Evolutionary conservation across 2,113 vertebrate species (phyloP).

Genomic region (Cnemophilus loriae): DNA sequence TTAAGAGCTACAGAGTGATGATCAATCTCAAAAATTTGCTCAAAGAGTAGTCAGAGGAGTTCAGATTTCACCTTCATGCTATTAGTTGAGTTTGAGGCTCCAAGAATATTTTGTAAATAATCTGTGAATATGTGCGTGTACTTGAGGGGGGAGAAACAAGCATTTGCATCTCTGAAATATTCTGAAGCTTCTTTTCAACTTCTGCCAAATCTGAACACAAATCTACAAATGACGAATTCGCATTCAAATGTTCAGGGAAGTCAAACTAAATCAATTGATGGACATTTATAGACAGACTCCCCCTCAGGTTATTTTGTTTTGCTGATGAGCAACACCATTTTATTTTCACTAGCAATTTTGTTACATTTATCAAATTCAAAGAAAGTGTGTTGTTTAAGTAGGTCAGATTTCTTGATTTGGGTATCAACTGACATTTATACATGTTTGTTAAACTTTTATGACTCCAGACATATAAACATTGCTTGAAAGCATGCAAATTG

Average conservation of each 20-base stretch:
- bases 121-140: background rate
- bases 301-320: background rate
- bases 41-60: background rate
- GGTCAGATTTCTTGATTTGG: background rate
- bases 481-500: constrained; percentile 41
- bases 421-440: constrained; percentile 6
- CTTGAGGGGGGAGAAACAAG: background rate
- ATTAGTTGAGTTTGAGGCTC: background rate
- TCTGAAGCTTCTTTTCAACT: background rate
- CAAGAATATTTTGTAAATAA: background rate
- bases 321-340: background rate
- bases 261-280: background rate
- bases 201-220: background rate
- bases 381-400: background rate
- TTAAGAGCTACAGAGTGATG: background rate
- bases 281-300: background rate
- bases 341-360: background rate
- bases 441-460: constrained; percentile 9
- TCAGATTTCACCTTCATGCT: background rate
- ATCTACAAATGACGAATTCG: background rate
- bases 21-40: background rate
- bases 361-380: constrained; percentile 18
- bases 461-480: background rate
- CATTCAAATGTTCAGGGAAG: background rate
- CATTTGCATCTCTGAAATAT: background rate